phyloP scores from a whole-genome alignment of 1,140 invertebrate genomes.

The Drosophila obscura region DNA sequence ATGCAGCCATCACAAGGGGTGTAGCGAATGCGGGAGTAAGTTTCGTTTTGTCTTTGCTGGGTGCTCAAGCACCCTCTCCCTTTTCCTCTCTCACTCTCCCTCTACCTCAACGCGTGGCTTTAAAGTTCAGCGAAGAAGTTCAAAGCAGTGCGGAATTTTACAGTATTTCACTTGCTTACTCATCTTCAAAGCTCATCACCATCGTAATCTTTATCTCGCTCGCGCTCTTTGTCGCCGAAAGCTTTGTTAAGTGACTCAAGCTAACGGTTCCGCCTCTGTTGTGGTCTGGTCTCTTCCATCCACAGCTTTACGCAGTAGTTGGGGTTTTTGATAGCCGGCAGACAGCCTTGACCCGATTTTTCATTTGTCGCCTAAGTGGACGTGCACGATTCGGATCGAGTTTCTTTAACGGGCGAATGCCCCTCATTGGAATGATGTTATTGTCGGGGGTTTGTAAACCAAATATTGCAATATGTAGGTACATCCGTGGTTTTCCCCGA shows the following conservation, averaged over 20 bases:
- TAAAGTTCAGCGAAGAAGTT: conserved; percentile 1
- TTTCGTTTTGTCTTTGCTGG: neutral
- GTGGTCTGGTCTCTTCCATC: no score
- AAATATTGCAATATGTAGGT: no score
- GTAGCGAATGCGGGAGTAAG: neutral
- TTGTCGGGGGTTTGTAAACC: no score
- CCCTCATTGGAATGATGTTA: no score
- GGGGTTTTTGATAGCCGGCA: conserved; percentile 30
- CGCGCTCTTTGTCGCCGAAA: conserved; percentile 16
- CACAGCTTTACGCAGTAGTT: conserved; percentile 10
- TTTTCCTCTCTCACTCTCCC: no score
- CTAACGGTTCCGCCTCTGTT: conserved; percentile 25
- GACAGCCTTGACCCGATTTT: conserved; percentile 75
- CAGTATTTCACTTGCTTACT: conserved; percentile 41
- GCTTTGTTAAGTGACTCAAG: conserved; percentile 2
- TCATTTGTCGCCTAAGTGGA: conserved; percentile 57
- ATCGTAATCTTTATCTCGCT: neutral
- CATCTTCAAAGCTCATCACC: conserved; percentile 22
- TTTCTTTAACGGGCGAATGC: conserved; percentile 33
- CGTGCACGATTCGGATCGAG: conserved; percentile 56
- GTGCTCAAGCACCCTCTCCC: no score
- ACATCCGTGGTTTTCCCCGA: no score
- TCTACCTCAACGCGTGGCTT: no score
- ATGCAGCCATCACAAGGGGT: conserved; percentile 4
- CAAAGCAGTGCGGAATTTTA: neutral